phyloP scores from a whole-genome alignment of 2,888 invertebrate species.

The Metacarcinus magister region DNA sequence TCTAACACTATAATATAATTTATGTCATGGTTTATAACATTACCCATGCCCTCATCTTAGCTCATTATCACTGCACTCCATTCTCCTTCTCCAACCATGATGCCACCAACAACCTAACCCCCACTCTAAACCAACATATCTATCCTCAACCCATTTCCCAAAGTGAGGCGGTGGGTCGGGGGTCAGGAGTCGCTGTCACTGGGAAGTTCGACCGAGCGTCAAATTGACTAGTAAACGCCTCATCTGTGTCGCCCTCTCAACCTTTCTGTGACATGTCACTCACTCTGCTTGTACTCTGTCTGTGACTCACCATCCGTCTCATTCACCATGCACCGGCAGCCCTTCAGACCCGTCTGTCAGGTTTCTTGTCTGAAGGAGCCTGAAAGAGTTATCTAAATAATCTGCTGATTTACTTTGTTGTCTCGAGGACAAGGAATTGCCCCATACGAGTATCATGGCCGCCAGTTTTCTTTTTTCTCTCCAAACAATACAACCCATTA shows the following conservation, averaged over 20 bases:
- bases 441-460: not conserved
- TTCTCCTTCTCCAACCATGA: not conserved
- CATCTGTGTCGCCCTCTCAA: slow-evolving; percentile 33
- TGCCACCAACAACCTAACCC: not conserved
- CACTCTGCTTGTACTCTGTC: not conserved
- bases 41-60: not conserved
- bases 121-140: not conserved
- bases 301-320: slow-evolving; percentile 13
- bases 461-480: slow-evolving; percentile 28
- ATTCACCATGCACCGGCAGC: not conserved
- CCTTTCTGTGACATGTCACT: slow-evolving; percentile 44
- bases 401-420: not conserved
- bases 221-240: slow-evolving; percentile 60
- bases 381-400: slow-evolving; percentile 20
- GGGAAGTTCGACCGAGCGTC: slow-evolving; percentile 63
- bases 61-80: not conserved
- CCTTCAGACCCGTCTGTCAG: slow-evolving; percentile 43
- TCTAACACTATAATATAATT: not conserved
- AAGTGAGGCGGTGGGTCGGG: not conserved
- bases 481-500: slow-evolving; percentile 58
- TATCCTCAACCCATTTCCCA: not conserved
- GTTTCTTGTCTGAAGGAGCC: slow-evolving; percentile 34
- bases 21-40: not conserved
- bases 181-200: slow-evolving; percentile 58
- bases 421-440: not conserved